Evolutionary conservation across 1,140 invertebrate genomes (phyloP), one percentile per base, ranked within the genome.

Genomic region (Spodoptera litura): DNA sequence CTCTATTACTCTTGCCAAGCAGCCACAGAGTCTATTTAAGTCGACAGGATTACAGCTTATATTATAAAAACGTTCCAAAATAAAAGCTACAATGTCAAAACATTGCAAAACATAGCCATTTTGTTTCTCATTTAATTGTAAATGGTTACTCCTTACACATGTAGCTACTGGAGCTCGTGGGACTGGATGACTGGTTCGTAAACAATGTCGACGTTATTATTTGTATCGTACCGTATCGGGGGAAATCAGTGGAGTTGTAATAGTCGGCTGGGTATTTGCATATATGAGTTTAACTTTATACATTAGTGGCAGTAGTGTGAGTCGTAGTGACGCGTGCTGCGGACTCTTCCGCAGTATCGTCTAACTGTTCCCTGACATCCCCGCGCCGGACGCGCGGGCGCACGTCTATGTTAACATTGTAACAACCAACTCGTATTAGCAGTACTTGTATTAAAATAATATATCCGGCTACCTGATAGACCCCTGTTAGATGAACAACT

Each of bases 231-330:
- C 59, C 3, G 58, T 75, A 75, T 75, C 73, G 73, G 38, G 59
- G 59, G 58, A 62, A 75, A 75, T 75, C 59, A 75, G 44, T 31
- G 58, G 58, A 75, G 58, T 75, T 75, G 64, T 64, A 75, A 31
- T 53, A 53, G 20, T 51, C 53, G 51, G 53, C 58, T 27, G 12
- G 44, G 13, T 20, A 75, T 75, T 75, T 75, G 73, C 73, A 75
- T 75, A 62, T 9, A 44, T 53, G 44, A 52, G 12, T 75, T 59
- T 75, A 75, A 75, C 59, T 75, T 75, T 35, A 75, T 75, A 64
- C 59, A 53, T 64, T 35, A 35, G 59, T 11, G 59, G 20, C 20
- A 31, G 55, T 51, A 31, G 55, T 51, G 15, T 59, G 9, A 51
- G 35, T 44, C 20, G 20, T 8, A 15, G 56, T 74, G 71, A 49